A percentile compares a stretch with the other conserved stretches of the same genome.
Conservation (phyloP, 2,113 vertebrate species). For the Pachyramphus minor region DNA sequence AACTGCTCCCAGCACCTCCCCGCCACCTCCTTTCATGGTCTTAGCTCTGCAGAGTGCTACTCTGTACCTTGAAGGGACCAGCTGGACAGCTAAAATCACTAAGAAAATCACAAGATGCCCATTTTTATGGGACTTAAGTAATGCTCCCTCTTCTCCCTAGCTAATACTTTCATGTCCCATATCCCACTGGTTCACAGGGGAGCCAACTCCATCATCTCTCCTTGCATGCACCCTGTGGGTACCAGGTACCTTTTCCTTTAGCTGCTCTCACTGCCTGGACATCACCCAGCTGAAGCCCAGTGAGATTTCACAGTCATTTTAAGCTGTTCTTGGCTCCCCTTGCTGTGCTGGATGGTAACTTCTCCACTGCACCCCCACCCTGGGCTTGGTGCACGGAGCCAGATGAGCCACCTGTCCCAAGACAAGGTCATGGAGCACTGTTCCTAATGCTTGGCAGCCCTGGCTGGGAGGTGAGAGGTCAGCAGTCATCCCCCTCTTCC, state of each 20-base stretch:
- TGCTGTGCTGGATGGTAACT: not conserved
- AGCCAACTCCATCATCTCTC: not conserved
- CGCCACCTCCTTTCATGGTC: not conserved
- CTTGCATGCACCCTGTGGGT: not conserved
- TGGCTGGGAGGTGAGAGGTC: not conserved
- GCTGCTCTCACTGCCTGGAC: not conserved
- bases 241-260: not conserved
- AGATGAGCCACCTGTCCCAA: not conserved
- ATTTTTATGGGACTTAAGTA: not conserved
- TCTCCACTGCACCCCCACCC: not conserved
- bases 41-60: fast-evolving
- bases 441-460: not conserved
- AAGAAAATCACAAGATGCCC: not conserved
- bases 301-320: not conserved
- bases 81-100: not conserved
- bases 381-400: not conserved
- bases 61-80: not conserved
- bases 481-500: not conserved
- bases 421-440: not conserved
- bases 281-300: not conserved
- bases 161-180: not conserved
- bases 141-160: not conserved
- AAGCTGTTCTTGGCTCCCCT: not conserved
- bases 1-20: not conserved
- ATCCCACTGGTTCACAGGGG: fast-evolving